Conservation (phyloP, 2,888 invertebrate species). For the Cremastinae sp. region DNA sequence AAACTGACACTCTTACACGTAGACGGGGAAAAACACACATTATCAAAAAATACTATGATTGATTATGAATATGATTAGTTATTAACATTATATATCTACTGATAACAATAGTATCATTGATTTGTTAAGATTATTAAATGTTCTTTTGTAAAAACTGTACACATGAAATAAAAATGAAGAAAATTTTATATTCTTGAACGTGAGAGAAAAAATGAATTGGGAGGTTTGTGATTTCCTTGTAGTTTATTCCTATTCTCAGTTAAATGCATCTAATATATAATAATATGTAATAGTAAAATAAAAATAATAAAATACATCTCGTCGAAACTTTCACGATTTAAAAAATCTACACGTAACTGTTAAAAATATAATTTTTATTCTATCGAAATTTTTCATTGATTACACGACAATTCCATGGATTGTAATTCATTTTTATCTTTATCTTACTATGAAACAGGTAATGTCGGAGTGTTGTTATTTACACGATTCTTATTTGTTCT, state of each 20-base stretch:
- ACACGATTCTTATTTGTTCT: constrained; percentile 19
- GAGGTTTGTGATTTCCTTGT: neutral
- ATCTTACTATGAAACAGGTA: neutral
- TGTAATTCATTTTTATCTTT: neutral
- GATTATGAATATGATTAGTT: constrained; percentile 66
- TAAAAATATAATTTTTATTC: neutral
- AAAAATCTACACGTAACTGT: neutral
- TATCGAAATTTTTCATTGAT: too few relatives aligned
- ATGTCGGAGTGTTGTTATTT: constrained; percentile 21
- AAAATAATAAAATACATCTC: constrained; percentile 1
- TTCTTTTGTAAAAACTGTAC: constrained; percentile 75
- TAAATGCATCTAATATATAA: neutral
- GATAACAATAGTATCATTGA: constrained; percentile 67
- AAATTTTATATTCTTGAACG: constrained; percentile 76
- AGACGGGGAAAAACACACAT: constrained; percentile 6
- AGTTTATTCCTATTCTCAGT: neutral
- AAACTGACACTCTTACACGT: constrained; percentile 18
- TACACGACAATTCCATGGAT: too few relatives aligned
- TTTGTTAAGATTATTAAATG: constrained; percentile 73
- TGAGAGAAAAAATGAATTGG: constrained; percentile 42
- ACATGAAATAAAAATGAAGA: constrained; percentile 71
- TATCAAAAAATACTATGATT: constrained; percentile 57
- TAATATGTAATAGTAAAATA: too few relatives aligned
- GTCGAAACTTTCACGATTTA: neutral
- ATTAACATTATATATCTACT: constrained; percentile 66